phyloP scores from a whole-genome alignment of 2,797 vertebrate species.

The Melanotaenia nigrans region DNA sequence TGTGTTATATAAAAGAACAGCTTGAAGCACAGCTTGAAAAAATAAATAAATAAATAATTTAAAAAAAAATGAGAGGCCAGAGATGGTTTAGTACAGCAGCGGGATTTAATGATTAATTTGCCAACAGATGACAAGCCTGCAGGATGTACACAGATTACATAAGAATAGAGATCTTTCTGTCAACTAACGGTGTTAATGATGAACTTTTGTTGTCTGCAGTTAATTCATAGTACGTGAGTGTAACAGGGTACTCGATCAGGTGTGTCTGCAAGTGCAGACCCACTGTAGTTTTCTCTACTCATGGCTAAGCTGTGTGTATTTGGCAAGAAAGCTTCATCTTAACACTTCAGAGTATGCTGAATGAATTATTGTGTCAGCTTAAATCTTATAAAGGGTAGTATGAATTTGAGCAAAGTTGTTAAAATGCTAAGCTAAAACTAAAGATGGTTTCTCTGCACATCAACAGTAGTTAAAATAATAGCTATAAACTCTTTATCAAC shows the following conservation, averaged over 20 bases:
- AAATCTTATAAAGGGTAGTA: not conserved
- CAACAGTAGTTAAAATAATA: too few relatives aligned
- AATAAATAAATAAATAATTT: conserved; percentile 7
- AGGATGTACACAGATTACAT: conserved; percentile 67
- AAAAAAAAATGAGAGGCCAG: conserved; percentile 30
- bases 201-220: conserved; percentile 45
- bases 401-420: not conserved
- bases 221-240: conserved; percentile 41
- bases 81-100: conserved; percentile 54
- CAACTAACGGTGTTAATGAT: conserved; percentile 52
- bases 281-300: not conserved
- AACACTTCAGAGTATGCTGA: conserved; percentile 31
- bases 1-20: conserved; percentile 64
- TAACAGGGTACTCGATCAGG: conserved; percentile 1
- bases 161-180: conserved; percentile 63
- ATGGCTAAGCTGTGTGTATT: not conserved
- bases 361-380: conserved; percentile 14
- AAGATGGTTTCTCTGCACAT: too few relatives aligned
- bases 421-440: too few relatives aligned
- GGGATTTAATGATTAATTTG: conserved; percentile 76
- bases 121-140: conserved; percentile 71
- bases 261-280: conserved; percentile 19
- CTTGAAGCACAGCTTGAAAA: conserved; percentile 62
- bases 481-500: too few relatives aligned
- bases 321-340: conserved; percentile 19